phyloP scores from a whole-genome alignment of 2,797 vertebrate species.

The Scleropages formosus region DNA sequence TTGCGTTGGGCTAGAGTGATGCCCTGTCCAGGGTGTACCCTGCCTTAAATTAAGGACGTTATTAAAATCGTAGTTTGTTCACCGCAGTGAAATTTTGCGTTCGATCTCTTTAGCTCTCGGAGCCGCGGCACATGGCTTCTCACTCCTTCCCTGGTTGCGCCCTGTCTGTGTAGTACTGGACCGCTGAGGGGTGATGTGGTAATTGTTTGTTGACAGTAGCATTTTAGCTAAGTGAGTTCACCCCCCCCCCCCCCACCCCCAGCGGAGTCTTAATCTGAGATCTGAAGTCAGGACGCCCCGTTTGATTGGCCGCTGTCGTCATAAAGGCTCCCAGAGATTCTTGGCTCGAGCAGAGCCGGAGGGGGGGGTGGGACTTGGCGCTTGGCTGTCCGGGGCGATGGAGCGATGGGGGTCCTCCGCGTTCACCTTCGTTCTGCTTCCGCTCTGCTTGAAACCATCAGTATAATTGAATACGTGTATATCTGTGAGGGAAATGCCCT shows the following conservation, averaged over 20 bases:
- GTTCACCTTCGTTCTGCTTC: too few relatives aligned
- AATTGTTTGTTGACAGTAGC: neutral
- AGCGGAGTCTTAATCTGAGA: neutral
- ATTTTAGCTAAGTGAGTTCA: neutral
- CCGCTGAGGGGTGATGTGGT: too few relatives aligned
- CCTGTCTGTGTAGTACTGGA: neutral
- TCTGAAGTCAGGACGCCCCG: slow-evolving; percentile 5
- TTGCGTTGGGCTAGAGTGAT: too few relatives aligned
- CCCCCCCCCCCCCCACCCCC: neutral
- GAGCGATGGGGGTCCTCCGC: neutral
- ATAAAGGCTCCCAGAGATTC: neutral
- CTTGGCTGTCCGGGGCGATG: neutral
- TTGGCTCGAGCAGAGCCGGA: neutral
- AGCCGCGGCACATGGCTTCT: neutral
- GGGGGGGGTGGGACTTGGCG: neutral
- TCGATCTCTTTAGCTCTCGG: neutral
- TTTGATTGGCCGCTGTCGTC: neutral
- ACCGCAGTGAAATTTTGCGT: neutral
- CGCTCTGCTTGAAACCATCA: too few relatives aligned
- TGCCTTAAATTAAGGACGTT: too few relatives aligned
- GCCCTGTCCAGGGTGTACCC: too few relatives aligned
- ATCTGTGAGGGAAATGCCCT: too few relatives aligned
- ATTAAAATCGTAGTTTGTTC: too few relatives aligned
- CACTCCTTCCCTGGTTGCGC: neutral
- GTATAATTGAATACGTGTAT: too few relatives aligned